A percentile compares a stretch with the other conserved stretches of the same genome.
These are phyloP conservation scores for Tachina grossa DNA, from an alignment of 2,888 invertebrate species.

Conservation along the genomic window DNA sequence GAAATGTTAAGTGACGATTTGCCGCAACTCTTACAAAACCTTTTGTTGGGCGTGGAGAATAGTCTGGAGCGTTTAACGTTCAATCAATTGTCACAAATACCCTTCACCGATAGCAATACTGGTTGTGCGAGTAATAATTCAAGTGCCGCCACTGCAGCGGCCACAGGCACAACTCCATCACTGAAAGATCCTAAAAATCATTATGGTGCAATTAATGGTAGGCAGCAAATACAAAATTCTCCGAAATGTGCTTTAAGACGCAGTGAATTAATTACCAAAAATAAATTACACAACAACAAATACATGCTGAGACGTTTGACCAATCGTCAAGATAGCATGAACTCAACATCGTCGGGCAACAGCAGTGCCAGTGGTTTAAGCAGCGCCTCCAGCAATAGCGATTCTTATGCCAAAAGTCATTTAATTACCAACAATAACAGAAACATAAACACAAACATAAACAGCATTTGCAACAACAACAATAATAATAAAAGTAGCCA, in stretches of 20 bases:
- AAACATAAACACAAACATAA: conserved; percentile 62
- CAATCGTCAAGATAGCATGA: conserved; percentile 82
- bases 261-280: conserved; percentile 83
- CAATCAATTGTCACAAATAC: conserved; percentile 85
- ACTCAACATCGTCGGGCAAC: conserved; percentile 80
- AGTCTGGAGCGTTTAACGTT: conserved; percentile 87
- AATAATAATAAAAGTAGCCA: conserved; percentile 34
- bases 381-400: conserved; percentile 76
- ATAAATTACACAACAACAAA: conserved; percentile 82
- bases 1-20: conserved; percentile 84
- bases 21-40: conserved; percentile 86
- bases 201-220: conserved; percentile 52
- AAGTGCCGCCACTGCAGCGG: not conserved
- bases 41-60: conserved; percentile 87
- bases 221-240: conserved; percentile 77
- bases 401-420: conserved; percentile 66
- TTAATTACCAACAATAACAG: conserved; percentile 65
- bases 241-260: conserved; percentile 82
- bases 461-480: conserved; percentile 58
- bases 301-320: conserved; percentile 82
- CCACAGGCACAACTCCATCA: conserved; percentile 23
- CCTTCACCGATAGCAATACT: conserved; percentile 41
- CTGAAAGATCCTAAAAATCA: conserved; percentile 50
- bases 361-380: conserved; percentile 80
- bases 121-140: conserved; percentile 48